phyloP scores from a whole-genome alignment of 1,140 invertebrate genomes.

The Drosophila kurseongensis region DNA sequence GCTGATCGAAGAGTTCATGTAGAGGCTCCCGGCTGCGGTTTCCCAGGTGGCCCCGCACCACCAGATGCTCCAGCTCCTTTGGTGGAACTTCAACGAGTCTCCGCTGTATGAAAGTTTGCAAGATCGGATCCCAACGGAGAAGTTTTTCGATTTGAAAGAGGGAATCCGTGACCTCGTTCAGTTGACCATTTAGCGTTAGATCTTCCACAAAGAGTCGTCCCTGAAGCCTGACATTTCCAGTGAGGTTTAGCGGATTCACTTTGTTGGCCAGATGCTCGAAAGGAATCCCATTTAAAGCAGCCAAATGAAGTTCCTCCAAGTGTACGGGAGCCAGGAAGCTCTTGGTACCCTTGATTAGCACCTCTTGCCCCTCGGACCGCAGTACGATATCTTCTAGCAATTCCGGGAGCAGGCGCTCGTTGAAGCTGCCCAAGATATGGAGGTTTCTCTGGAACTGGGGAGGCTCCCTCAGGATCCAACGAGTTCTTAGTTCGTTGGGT shows the following conservation, averaged over 20 bases:
- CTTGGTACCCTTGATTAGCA: slow-evolving; percentile 64
- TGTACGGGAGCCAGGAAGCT: slow-evolving; percentile 47
- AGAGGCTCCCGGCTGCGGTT: slow-evolving; percentile 39
- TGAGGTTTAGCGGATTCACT: slow-evolving; percentile 21
- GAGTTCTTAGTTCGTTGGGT: slow-evolving; percentile 59
- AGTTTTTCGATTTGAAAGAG: slow-evolving; percentile 25
- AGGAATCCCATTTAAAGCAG: slow-evolving; percentile 64
- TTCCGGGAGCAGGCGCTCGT: slow-evolving; percentile 56
- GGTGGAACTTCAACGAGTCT: slow-evolving; percentile 22
- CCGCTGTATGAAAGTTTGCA: slow-evolving; percentile 46
- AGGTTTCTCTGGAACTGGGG: slow-evolving; percentile 52
- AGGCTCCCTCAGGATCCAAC: slow-evolving; percentile 48
- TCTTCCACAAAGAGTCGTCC: slow-evolving; percentile 50
- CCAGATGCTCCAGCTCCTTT: slow-evolving; percentile 40
- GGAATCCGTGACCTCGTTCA: slow-evolving; percentile 35
- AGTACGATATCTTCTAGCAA: slow-evolving; percentile 67
- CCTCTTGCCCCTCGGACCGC: slow-evolving; percentile 22
- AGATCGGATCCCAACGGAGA: slow-evolving; percentile 37
- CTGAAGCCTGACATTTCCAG: slow-evolving; percentile 46
- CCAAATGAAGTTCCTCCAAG: slow-evolving; percentile 34
- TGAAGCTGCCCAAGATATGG: slow-evolving; percentile 56
- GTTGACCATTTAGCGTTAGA: slow-evolving; percentile 33
- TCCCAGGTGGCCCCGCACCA: slow-evolving; percentile 59
- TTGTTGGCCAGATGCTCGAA: slow-evolving; percentile 59
- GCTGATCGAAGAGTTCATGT: slow-evolving; percentile 51